phyloP scores from a whole-genome alignment of 2,888 invertebrate species.

The Bellardia pandia region DNA sequence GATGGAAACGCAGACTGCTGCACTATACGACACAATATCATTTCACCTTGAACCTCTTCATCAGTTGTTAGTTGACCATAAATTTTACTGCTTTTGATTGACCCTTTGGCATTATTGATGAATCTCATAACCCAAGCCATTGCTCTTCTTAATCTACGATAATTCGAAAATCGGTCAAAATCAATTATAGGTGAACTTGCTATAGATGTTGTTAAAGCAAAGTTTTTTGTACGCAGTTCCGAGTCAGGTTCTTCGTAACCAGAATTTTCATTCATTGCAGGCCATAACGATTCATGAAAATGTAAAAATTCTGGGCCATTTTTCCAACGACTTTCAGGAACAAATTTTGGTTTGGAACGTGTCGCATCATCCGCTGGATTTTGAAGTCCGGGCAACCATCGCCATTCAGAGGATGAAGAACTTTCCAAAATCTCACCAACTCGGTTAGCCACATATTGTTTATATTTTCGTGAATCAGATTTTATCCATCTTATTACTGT shows the following conservation, averaged over 20 bases:
- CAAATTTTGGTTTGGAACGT: conserved; percentile 21
- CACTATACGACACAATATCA: no score
- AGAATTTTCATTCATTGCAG: neutral
- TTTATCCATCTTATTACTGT: conserved; percentile 58
- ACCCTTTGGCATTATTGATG: no score
- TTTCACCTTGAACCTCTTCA: no score
- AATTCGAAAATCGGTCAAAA: conserved; percentile 46
- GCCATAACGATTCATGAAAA: conserved; percentile 6
- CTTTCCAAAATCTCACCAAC: conserved; percentile 47
- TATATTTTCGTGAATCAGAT: conserved; percentile 61
- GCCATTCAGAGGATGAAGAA: conserved; percentile 2
- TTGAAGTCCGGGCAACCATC: conserved; percentile 31
- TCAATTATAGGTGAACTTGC: conserved; percentile 1
- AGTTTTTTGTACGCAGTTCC: neutral
- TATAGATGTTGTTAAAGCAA: neutral
- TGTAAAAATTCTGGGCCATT: conserved; percentile 47
- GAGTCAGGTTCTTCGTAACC: neutral
- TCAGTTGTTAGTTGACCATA: no score
- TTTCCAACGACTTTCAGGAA: conserved; percentile 26
- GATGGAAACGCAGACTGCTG: no score
- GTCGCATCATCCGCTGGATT: conserved; percentile 52
- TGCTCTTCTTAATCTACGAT: conserved; percentile 19
- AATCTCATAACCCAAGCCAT: no score
- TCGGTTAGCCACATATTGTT: conserved; percentile 59
- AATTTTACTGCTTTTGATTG: no score